phyloP scores from a whole-genome alignment of 2,888 invertebrate genomes.

The Caenorhabditis plicata region DNA sequence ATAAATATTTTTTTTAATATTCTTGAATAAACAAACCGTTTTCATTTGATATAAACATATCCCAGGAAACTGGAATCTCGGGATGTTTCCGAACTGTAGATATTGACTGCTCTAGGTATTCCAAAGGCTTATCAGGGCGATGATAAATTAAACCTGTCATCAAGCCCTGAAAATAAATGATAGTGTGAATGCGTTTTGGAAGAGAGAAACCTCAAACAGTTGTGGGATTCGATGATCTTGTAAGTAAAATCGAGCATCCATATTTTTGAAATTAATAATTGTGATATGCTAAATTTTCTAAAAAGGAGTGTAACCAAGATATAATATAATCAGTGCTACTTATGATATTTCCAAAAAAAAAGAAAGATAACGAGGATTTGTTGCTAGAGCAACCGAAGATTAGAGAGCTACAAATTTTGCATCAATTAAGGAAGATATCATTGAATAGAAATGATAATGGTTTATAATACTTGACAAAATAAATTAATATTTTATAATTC shows the following conservation, averaged over 20 bases:
- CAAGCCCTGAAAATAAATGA: conserved; percentile 66
- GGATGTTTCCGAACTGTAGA: conserved; percentile 30
- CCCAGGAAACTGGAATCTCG: conserved; percentile 33
- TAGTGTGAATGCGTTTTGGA: background rate
- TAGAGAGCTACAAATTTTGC: background rate
- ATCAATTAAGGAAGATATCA: conserved; percentile 8
- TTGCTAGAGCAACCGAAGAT: conserved; percentile 19
- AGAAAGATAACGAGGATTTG: conserved; percentile 11
- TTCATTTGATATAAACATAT: conserved; percentile 40
- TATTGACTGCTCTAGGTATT: conserved; percentile 56
- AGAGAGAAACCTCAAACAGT: conserved; percentile 67
- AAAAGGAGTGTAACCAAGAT: too few relatives aligned
- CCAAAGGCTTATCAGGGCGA: conserved; percentile 68
- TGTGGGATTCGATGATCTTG: conserved; percentile 68
- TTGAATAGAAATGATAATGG: too few relatives aligned
- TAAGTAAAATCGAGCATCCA: conserved; percentile 68
- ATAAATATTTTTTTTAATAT: too few relatives aligned
- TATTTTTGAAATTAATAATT: too few relatives aligned
- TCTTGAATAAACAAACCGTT: too few relatives aligned
- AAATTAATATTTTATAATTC: conserved; percentile 8
- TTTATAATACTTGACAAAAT: too few relatives aligned
- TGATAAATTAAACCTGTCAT: conserved; percentile 70
- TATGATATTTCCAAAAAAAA: conserved; percentile 8
- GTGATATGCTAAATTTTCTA: too few relatives aligned
- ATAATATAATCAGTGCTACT: too few relatives aligned